Evolutionary conservation across 64 coral and sea anemone species (phyloP).

Genomic region (Porites australiensis): DNA sequence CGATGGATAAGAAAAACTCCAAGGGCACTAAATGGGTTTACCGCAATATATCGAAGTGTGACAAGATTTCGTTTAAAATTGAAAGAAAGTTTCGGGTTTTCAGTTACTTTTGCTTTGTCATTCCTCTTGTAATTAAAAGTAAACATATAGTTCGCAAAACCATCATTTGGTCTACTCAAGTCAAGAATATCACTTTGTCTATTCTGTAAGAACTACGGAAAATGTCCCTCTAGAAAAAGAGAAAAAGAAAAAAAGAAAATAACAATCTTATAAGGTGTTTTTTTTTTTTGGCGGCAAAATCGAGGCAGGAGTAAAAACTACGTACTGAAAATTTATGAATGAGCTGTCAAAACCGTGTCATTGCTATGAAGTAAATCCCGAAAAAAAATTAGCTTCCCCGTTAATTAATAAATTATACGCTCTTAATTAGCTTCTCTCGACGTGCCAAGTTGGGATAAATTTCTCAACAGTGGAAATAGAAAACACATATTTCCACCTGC

Average conservation of each 20-base stretch:
- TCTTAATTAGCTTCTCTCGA: conserved; percentile 46
- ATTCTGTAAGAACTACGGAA: neutral
- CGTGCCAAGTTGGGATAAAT: conserved; percentile 20
- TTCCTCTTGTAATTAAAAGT: conserved; percentile 47
- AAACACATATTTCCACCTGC: conserved; percentile 46
- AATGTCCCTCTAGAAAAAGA: neutral
- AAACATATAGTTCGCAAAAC: conserved; percentile 27
- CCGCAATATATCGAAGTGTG: conserved; percentile 30
- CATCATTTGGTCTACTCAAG: conserved; percentile 11
- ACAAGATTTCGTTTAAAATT: conserved; percentile 14
- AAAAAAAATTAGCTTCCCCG: conserved; percentile 13
- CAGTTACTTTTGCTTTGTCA: conserved; percentile 43
- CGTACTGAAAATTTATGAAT: neutral
- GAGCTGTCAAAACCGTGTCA: neutral
- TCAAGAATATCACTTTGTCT: neutral
- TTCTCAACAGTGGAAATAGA: conserved; percentile 43
- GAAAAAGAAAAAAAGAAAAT: no score
- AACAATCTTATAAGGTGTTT: neutral
- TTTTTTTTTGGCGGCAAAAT: neutral
- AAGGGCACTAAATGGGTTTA: conserved; percentile 27
- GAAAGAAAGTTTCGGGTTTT: conserved; percentile 1
- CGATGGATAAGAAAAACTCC: conserved; percentile 21
- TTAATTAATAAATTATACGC: conserved; percentile 60
- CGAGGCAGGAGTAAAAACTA: neutral
- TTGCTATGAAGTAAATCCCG: neutral